Conservation (phyloP, 2,888 invertebrate species). For the Teinopalpus imperialis region DNA sequence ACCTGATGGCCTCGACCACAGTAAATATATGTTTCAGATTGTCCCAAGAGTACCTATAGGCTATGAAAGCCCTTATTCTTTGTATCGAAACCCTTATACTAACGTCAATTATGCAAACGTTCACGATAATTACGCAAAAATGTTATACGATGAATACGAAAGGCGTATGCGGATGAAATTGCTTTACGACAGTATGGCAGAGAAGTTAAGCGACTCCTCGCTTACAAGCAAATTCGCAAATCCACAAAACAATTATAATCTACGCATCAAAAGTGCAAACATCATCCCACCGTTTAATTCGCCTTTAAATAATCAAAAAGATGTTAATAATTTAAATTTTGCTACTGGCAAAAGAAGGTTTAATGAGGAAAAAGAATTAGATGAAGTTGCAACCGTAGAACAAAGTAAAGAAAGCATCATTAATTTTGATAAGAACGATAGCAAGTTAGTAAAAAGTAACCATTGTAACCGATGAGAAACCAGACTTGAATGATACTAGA, state of each 20-base stretch:
- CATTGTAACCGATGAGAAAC: background rate
- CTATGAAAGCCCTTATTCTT: too few relatives aligned
- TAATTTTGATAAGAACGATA: background rate
- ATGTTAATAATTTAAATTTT: background rate
- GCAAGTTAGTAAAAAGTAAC: background rate
- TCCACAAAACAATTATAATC: too few relatives aligned
- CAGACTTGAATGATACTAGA: background rate
- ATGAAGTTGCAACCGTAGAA: background rate
- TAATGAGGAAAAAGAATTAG: background rate
- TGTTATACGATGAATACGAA: background rate
- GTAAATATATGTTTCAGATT: background rate
- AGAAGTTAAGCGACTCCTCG: background rate
- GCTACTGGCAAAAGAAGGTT: slow-evolving; percentile 6
- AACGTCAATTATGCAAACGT: background rate
- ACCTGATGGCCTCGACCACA: background rate
- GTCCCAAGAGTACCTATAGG: background rate
- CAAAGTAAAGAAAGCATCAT: background rate
- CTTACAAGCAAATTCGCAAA: too few relatives aligned
- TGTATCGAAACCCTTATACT: background rate
- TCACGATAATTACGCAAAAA: background rate
- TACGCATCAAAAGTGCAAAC: too few relatives aligned
- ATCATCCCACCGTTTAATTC: too few relatives aligned
- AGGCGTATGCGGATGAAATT: background rate
- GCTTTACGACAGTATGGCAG: slow-evolving; percentile 3
- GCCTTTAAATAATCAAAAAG: too few relatives aligned